Evolutionary conservation across 2,797 vertebrate genomes (phyloP), one percentile per base, ranked within the genome.

Genomic region (Parauchenoglanis punctatus): DNA sequence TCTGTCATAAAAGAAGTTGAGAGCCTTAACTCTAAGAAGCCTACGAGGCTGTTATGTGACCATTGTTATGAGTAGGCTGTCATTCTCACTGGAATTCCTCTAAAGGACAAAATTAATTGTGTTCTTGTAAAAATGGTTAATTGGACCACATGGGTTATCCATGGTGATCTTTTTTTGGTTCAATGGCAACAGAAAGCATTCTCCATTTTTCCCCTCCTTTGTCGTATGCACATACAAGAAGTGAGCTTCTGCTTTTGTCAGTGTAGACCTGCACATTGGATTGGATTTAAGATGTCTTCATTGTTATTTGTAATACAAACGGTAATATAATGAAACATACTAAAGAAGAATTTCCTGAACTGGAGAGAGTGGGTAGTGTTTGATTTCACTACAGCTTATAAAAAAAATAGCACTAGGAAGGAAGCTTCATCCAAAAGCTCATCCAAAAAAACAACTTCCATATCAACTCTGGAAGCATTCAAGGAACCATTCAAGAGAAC

Each of bases 11-110:
- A 46, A 28, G 54, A 25, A 58, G 86, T 84, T 86, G 83, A 49
- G 73, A 82, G 86, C 44, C 35, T 86, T 83, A 81, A 87, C 83
- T 88, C 87, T 90, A 85, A 84, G 83, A 56, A 65, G 54, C 89
- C 52, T 28, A n/a, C 40, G 12, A 84, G 56, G 84, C 65, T 86
- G 85, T 76, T 58, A 81, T 76, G 68, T 58, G 23, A 67, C 61
- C 52, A 58, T 58, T 73, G 70, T 86, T 81, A 83, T 61, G 61
- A 54, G 28, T 73, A 78, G 20, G 76, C 87, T 68, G 46, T 31
- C 25, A 6, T 52, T 81, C 77, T 81, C 68, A 75, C 18, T 75
- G 58, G 58, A 61, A 68, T 65, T 70, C 59, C 65, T 35, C 59
- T 67, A 49, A 28, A 88, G 76, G 83, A 61, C 75, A 54, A 31